Percentiles rank a stretch among this genome's conserved stretches.
Evolutionary conservation across 2,888 invertebrate genomes (phyloP).

Genomic region (Cremastobaeus sp.): DNA sequence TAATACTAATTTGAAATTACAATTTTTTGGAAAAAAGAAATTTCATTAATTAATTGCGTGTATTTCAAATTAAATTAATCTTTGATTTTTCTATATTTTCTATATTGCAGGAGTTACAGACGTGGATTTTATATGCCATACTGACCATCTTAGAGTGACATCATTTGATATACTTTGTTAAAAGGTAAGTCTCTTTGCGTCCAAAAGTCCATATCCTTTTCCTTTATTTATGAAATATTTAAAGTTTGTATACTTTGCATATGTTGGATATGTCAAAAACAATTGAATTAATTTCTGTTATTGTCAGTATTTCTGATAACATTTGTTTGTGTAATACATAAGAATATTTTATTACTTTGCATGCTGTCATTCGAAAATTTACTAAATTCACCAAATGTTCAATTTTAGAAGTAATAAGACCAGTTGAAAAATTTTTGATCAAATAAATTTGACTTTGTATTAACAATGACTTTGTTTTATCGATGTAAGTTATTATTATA

Average conservation of each 20-base stretch:
- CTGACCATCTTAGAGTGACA: constrained; percentile 79
- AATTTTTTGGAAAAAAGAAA: too few species aligned
- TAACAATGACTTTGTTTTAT: too few species aligned
- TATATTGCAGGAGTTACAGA: constrained; percentile 81
- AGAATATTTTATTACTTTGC: too few species aligned
- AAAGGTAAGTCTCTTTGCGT: constrained; percentile 54
- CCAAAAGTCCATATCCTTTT: constrained; percentile 28
- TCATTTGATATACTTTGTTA: constrained; percentile 27
- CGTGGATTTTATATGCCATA: constrained; percentile 86
- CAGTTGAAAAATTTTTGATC: too few species aligned
- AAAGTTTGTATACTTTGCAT: neutral
- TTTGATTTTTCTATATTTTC: too few species aligned
- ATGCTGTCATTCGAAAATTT: neutral
- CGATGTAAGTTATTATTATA: constrained; percentile 1
- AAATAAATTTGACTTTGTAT: too few species aligned
- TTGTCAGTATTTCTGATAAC: neutral
- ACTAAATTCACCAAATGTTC: too few species aligned
- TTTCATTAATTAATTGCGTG: too few species aligned
- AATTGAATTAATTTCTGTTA: neutral
- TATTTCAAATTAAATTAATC: too few species aligned
- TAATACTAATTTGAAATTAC: too few species aligned
- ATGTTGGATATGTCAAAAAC: neutral
- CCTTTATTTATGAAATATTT: constrained; percentile 12
- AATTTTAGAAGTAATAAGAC: too few species aligned
- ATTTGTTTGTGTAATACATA: neutral